These are phyloP conservation scores for Conus canariensis DNA, from an alignment of 2,888 invertebrate genomes.

Conservation along the genomic window DNA sequence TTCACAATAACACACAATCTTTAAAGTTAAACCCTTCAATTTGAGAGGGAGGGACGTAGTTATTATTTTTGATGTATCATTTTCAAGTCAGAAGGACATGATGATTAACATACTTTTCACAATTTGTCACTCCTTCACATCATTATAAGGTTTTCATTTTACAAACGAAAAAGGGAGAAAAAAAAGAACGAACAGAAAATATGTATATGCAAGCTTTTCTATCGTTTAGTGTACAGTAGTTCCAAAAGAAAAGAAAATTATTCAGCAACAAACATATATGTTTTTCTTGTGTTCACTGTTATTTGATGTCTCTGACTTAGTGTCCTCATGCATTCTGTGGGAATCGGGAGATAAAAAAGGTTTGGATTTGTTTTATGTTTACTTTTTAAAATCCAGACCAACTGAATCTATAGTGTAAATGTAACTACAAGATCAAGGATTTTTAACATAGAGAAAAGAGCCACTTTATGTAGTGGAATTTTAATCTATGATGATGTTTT, in stretches of 20 bases:
- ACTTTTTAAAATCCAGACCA: too few relatives aligned
- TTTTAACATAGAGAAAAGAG: too few relatives aligned
- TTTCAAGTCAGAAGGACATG: background rate
- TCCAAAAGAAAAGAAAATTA: too few relatives aligned
- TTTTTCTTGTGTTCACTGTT: too few relatives aligned
- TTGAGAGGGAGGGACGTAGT: background rate
- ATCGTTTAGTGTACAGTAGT: too few relatives aligned
- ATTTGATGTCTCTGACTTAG: background rate
- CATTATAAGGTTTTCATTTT: background rate
- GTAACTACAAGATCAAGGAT: background rate
- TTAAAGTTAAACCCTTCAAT: background rate
- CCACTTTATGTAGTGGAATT: background rate
- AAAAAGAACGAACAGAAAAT: too few relatives aligned
- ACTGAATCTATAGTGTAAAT: background rate
- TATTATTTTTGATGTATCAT: background rate
- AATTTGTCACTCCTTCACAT: background rate
- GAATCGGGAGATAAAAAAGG: background rate
- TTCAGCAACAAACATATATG: background rate
- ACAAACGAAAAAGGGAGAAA: background rate
- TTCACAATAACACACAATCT: too few relatives aligned
- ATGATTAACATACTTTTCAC: background rate
- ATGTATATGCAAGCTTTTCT: too few relatives aligned
- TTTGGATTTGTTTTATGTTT: too few relatives aligned
- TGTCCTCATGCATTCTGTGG: background rate
- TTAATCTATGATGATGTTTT: slow-evolving; percentile 4